Base-by-base conservation (phyloP, 2,888 invertebrate genomes). In the Meandrusa payeni region DNA sequence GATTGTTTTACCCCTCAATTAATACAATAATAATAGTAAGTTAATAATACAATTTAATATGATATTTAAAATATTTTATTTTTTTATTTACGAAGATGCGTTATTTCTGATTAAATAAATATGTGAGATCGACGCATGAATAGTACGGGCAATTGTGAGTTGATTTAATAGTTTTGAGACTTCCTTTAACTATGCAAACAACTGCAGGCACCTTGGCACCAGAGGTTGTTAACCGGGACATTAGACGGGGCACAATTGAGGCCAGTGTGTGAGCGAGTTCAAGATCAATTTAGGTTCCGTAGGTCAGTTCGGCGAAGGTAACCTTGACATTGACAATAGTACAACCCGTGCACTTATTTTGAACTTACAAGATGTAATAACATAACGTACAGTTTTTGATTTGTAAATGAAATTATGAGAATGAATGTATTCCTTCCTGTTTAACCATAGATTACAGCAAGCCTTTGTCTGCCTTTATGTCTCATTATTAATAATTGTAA, bases 251-350 rank as follows among this genome's bases (percentile, higher is more conserved):
- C 76, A 77, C 85, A 86, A 87, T 87, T 86, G 86, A 86, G 86
- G 85, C 83, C 85, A 85, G 75, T 81, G 80, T 83, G 82, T 78
- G 83, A 82, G 77, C 82, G 81, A 81, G 86, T 83, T 85, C 86
- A 83, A 83, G 86, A 87, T 78, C 86, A 86, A 87, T 86, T 87
- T 85, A 82, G 78, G 83, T 87, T 79, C 83, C 83, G 78, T 87
- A 87, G 86, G 86, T 87, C 86, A 87, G 86, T 86, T 79, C 86
- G 77, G 71, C 80, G 81, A 86, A 87, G 86, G 85, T 87, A 85
- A 87, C 86, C 86, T 85, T 85, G 86, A 83, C 85, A 72, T 81
- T 83, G 81, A 71, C 67, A 76, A 73, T 71, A 76, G 59, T 66
- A 59, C 60, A 59, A 75, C 65, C 66, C 69, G 61, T 46, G 56